Conservation (phyloP, 2,113 vertebrate genomes). For the Todiramphus saurophagus region DNA sequence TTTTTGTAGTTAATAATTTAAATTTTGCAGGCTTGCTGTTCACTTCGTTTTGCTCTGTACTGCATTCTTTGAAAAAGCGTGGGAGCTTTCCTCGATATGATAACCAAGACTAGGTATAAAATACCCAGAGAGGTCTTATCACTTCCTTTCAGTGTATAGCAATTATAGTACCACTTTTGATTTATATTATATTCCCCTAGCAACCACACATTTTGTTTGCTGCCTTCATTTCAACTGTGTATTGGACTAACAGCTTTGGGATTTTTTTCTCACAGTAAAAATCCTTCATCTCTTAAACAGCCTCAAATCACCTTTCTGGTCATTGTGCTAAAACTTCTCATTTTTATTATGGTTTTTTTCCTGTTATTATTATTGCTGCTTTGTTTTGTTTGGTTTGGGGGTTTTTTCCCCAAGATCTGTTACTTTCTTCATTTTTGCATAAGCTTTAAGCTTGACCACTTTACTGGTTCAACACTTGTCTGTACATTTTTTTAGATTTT, state of each 20-base stretch:
- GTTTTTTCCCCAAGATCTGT: background rate
- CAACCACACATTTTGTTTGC: conserved; percentile 32
- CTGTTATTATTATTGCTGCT: background rate
- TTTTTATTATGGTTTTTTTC: background rate
- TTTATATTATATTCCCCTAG: conserved; percentile 47
- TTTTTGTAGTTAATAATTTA: conserved; percentile 18
- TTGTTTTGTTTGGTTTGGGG: background rate
- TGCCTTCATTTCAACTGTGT: background rate
- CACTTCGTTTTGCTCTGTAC: conserved; percentile 7
- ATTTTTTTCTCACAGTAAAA: conserved; percentile 1
- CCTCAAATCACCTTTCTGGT: background rate
- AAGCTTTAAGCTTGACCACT: background rate
- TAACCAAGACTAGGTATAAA: conserved; percentile 32
- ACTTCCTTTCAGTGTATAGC: conserved; percentile 32
- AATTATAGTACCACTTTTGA: conserved; percentile 49
- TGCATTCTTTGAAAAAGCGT: background rate
- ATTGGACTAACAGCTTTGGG: conserved; percentile 1
- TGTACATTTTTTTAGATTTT: background rate
- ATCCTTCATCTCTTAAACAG: conserved; percentile 41
- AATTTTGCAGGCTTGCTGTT: conserved; percentile 2
- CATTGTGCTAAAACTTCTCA: background rate
- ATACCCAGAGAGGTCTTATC: conserved; percentile 53
- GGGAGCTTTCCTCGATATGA: background rate
- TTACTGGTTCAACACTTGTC: background rate
- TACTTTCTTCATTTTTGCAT: background rate